Conservation (phyloP, 2,113 vertebrate species). For the Oreochromis spilurus region DNA sequence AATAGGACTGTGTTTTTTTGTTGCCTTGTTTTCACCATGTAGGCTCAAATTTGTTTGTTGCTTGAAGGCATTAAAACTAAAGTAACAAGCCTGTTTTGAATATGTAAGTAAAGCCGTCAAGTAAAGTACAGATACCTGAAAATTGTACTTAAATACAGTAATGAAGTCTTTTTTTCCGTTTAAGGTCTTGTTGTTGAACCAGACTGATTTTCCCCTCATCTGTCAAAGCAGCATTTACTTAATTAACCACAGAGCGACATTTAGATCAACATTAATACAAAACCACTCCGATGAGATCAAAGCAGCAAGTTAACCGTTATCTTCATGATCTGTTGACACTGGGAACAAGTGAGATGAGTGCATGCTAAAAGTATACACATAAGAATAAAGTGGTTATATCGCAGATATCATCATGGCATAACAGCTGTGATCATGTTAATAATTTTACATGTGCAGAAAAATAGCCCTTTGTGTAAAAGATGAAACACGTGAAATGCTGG, state of each 20-base stretch:
- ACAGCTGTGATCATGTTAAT: slow-evolving; percentile 5
- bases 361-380: background rate
- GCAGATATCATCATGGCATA: background rate
- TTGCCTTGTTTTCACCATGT: background rate
- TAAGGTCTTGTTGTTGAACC: background rate
- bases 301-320: background rate
- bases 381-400: slow-evolving; percentile 15
- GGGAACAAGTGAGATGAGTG: background rate
- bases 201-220: background rate
- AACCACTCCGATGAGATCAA: background rate
- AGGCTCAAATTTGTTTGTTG: background rate
- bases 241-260: background rate
- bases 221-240: slow-evolving; percentile 30
- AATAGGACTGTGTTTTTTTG: background rate
- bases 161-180: background rate
- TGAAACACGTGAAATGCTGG: slow-evolving; percentile 16
- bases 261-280: background rate
- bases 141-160: background rate
- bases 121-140: background rate
- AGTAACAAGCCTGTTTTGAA: background rate
- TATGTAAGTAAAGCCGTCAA: background rate
- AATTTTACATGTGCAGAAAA: background rate
- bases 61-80: background rate
- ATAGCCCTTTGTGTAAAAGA: background rate
- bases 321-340: slow-evolving; percentile 33